These are phyloP conservation scores for Phalacrocorax aristotelis DNA, from an alignment of 2,113 vertebrate species.

Conservation along the genomic window DNA sequence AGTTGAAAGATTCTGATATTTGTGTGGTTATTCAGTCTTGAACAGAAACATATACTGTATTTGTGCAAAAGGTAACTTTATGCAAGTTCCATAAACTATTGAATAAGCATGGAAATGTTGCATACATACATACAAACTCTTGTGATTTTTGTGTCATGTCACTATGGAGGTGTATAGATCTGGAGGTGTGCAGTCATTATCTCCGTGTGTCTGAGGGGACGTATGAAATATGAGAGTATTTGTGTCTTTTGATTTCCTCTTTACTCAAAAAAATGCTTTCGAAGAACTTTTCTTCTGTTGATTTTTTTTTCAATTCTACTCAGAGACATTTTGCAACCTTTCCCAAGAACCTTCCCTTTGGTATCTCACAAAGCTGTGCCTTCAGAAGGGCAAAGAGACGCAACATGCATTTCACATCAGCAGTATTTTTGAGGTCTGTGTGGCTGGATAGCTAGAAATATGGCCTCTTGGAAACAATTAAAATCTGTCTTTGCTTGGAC, in stretches of 20 bases:
- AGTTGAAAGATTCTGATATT: neutral
- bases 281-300: neutral
- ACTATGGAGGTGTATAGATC: neutral
- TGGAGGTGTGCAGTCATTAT: fast-evolving
- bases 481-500: neutral
- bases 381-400: neutral
- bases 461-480: neutral
- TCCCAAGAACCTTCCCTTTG: neutral
- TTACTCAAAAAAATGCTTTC: neutral
- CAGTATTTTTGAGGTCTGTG: neutral
- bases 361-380: neutral
- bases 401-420: neutral
- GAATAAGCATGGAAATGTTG: neutral
- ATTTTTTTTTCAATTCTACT: neutral
- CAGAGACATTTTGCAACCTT: neutral
- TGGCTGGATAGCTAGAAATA: neutral
- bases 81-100: neutral
- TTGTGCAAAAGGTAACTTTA: neutral
- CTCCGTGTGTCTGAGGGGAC: neutral
- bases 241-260: neutral
- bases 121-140: neutral
- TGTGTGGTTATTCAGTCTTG: neutral
- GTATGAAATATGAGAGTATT: neutral
- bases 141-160: neutral
- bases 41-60: neutral